Evolutionary conservation across 92 coral and sea anemone species (phyloP).

Genomic region (Parazoanthus atlanticus): DNA sequence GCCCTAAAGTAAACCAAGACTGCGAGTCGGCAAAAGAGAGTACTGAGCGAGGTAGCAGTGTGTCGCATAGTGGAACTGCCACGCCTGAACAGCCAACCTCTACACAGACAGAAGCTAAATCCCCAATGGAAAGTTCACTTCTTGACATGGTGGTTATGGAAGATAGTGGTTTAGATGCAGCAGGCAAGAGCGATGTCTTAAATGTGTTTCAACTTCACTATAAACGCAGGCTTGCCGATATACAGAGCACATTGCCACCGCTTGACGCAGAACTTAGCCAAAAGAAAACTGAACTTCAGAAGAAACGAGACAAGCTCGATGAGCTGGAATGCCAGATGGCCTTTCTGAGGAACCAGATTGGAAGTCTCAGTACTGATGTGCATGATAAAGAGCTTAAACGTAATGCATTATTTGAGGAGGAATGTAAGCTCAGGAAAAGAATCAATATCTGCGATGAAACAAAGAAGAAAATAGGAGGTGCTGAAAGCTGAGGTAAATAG

Average conservation of each 20-base stretch:
- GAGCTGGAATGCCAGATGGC: conserved; percentile 45
- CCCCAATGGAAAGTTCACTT: conserved; percentile 28
- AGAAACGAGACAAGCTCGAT: conserved; percentile 30
- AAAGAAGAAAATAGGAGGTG: conserved; percentile 29
- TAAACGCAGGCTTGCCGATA: conserved; percentile 32
- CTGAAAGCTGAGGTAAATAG: conserved; percentile 31
- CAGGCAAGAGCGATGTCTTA: conserved; percentile 40
- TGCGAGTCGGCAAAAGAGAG: not conserved
- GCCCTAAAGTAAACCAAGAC: not conserved
- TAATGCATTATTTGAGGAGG: conserved; percentile 27
- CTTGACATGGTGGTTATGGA: conserved; percentile 38
- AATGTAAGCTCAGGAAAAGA: conserved; percentile 22
- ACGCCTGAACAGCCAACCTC: conserved; percentile 43
- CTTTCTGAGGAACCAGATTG: conserved; percentile 41
- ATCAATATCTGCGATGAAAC: conserved; percentile 39
- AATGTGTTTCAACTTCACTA: conserved; percentile 42
- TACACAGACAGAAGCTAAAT: conserved; percentile 15
- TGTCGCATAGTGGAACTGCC: not conserved
- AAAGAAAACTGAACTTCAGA: conserved; percentile 41
- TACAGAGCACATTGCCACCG: conserved; percentile 21
- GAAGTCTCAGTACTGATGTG: conserved; percentile 18
- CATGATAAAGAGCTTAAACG: conserved; percentile 36
- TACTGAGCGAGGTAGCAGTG: not conserved
- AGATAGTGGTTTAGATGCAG: conserved; percentile 30
- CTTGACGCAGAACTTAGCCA: conserved; percentile 32